Conservation (phyloP, 2,888 invertebrate genomes). For the Erebia palarica region DNA sequence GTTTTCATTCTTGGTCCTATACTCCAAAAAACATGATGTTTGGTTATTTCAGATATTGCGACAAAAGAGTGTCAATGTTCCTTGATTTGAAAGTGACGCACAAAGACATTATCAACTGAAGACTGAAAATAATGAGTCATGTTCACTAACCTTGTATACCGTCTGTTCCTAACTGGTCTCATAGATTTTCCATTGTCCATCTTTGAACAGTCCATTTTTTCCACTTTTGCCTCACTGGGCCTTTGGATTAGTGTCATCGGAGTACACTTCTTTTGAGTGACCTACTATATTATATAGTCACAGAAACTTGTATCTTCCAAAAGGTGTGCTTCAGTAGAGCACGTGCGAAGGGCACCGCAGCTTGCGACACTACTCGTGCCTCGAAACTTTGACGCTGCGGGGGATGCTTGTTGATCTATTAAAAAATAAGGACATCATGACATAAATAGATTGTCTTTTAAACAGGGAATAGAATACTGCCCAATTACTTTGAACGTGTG, state of each 20-base stretch:
- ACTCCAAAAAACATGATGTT: neutral
- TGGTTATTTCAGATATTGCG: constrained; percentile 5
- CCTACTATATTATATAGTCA: constrained; percentile 13
- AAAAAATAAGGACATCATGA: constrained; percentile 82
- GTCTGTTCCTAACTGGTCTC: constrained; percentile 87
- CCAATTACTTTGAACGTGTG: constrained; percentile 58
- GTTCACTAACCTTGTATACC: constrained; percentile 85
- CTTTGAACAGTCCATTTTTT: constrained; percentile 65
- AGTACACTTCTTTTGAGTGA: constrained; percentile 3
- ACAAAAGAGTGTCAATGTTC: constrained; percentile 51
- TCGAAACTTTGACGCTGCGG: constrained; percentile 73
- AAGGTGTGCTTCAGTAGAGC: constrained; percentile 49
- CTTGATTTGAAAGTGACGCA: constrained; percentile 62
- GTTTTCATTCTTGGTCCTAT: constrained; percentile 8
- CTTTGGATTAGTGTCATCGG: constrained; percentile 71
- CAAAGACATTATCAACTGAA: constrained; percentile 66
- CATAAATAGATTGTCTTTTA: constrained; percentile 78
- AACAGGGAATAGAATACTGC: constrained; percentile 58
- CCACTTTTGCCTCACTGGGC: constrained; percentile 52
- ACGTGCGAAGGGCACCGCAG: constrained; percentile 74
- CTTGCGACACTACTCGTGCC: constrained; percentile 71
- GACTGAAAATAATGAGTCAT: constrained; percentile 73
- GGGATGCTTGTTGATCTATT: constrained; percentile 80
- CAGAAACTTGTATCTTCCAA: constrained; percentile 23
- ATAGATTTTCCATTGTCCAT: constrained; percentile 77